Percentiles rank a stretch among this genome's conserved stretches.
phyloP scores from a whole-genome alignment of 2,888 invertebrate genomes.

The Kuschelorhynchus macadamiae region DNA sequence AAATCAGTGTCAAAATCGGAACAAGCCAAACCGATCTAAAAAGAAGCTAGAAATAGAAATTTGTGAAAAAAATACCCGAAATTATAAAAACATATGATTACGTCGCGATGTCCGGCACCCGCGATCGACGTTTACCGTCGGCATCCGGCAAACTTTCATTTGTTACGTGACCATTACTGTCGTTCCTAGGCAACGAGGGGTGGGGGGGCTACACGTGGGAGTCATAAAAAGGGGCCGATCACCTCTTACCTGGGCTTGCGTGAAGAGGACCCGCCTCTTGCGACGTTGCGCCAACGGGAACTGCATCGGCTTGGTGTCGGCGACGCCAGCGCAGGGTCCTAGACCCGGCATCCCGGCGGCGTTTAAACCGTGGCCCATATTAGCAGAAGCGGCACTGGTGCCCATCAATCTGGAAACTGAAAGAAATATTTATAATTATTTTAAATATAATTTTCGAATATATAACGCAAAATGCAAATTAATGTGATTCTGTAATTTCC shows the following conservation, averaged over 20 bases:
- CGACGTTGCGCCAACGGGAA: constrained; percentile 95
- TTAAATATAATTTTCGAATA: too few relatives aligned
- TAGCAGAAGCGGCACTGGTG: constrained; percentile 81
- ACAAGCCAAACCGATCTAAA: too few relatives aligned
- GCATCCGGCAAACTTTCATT: constrained; percentile 41
- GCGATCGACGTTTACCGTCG: constrained; percentile 45
- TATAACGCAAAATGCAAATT: too few relatives aligned
- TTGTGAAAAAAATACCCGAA: too few relatives aligned
- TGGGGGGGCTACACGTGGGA: constrained; percentile 24
- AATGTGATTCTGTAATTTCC: too few relatives aligned
- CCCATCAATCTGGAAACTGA: constrained; percentile 96
- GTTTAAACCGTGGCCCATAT: constrained; percentile 82
- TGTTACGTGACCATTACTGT: constrained; percentile 37
- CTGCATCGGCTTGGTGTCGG: constrained; percentile 90
- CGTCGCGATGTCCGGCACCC: constrained; percentile 12
- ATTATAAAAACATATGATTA: too few relatives aligned
- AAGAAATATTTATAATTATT: too few relatives aligned
- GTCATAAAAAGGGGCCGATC: constrained; percentile 34
- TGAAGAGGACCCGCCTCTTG: constrained; percentile 96
- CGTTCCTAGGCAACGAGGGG: constrained; percentile 40
- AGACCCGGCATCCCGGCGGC: constrained; percentile 87
- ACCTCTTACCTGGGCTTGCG: constrained; percentile 89
- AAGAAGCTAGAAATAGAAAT: too few relatives aligned
- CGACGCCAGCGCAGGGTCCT: constrained; percentile 83
- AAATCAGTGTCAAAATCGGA: too few relatives aligned